These are phyloP conservation scores for Indicator maculatus DNA, from an alignment of 2,113 vertebrate species.

Conservation along the genomic window DNA sequence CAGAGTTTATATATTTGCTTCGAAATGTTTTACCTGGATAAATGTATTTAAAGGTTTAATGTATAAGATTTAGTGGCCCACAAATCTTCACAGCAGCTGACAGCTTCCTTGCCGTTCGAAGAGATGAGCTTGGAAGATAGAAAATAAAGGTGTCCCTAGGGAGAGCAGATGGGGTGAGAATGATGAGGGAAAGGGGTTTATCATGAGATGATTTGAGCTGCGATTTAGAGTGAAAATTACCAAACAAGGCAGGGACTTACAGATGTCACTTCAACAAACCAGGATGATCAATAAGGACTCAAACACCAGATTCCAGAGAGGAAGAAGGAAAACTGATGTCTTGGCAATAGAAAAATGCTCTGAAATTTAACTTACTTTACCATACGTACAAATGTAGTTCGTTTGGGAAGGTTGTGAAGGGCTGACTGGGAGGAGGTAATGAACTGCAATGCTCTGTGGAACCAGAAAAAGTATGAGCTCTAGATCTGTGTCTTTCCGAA, in stretches of 20 bases:
- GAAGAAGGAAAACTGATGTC: not conserved
- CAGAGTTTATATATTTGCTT: slow-evolving; percentile 48
- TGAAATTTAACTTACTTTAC: slow-evolving; percentile 10
- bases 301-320: slow-evolving; percentile 16
- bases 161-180: slow-evolving; percentile 68
- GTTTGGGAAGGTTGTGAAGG: not conserved
- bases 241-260: slow-evolving; percentile 68
- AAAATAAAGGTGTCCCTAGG: slow-evolving; percentile 44
- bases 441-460: not conserved
- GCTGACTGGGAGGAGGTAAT: not conserved
- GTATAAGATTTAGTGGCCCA: slow-evolving; percentile 64
- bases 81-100: slow-evolving; percentile 69
- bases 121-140: slow-evolving; percentile 62
- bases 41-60: slow-evolving; percentile 66
- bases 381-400: not conserved
- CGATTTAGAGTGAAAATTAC: slow-evolving; percentile 69
- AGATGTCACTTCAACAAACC: slow-evolving; percentile 57
- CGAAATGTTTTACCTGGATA: slow-evolving; percentile 68
- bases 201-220: slow-evolving; percentile 59
- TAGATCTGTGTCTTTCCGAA: not conserved
- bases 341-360: not conserved
- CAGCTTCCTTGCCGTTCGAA: slow-evolving; percentile 57
- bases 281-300: slow-evolving; percentile 51
- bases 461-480: not conserved
- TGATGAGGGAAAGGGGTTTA: slow-evolving; percentile 66